Conservation (phyloP, 53 echinoderm and acorn worm species). For the Crossaster papposus region DNA sequence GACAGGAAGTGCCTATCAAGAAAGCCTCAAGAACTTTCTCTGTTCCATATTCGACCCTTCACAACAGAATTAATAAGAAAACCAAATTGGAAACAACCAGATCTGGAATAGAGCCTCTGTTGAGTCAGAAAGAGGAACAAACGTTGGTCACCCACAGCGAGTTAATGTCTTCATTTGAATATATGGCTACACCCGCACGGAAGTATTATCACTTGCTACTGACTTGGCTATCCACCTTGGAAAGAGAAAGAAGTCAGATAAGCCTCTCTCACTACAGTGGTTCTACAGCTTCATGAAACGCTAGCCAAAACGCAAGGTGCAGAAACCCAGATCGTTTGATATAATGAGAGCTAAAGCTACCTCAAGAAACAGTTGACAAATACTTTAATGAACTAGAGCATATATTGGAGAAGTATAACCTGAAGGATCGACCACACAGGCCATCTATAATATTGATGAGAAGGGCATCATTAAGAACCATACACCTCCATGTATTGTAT, state of each 20-base stretch:
- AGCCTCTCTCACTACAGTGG: constrained; percentile 42
- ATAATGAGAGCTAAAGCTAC: constrained; percentile 43
- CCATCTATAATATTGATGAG: constrained; percentile 54
- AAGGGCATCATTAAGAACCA: constrained; percentile 33
- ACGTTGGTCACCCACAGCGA: constrained; percentile 18
- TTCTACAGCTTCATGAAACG: constrained; percentile 26
- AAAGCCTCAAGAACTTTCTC: too few species aligned
- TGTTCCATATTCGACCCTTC: too few species aligned
- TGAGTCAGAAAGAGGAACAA: too few species aligned
- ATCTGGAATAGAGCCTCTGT: too few species aligned
- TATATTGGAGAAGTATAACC: constrained; percentile 42
- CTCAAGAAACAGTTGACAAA: constrained; percentile 19
- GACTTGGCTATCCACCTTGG: constrained; percentile 37
- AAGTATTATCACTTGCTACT: constrained; percentile 39
- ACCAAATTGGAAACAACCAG: too few species aligned
- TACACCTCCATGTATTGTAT: constrained; percentile 28
- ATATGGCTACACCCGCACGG: constrained; percentile 31
- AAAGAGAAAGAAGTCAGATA: constrained; percentile 12
- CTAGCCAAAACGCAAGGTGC: constrained; percentile 56
- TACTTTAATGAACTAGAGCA: constrained; percentile 50
- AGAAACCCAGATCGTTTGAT: constrained; percentile 22
- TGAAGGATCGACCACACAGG: constrained; percentile 37
- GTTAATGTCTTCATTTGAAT: constrained; percentile 30
- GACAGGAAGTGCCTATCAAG: too few species aligned
- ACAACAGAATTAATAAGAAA: too few species aligned